Conservation (phyloP, 2,888 invertebrate species). For the Polymixis lichenea region DNA sequence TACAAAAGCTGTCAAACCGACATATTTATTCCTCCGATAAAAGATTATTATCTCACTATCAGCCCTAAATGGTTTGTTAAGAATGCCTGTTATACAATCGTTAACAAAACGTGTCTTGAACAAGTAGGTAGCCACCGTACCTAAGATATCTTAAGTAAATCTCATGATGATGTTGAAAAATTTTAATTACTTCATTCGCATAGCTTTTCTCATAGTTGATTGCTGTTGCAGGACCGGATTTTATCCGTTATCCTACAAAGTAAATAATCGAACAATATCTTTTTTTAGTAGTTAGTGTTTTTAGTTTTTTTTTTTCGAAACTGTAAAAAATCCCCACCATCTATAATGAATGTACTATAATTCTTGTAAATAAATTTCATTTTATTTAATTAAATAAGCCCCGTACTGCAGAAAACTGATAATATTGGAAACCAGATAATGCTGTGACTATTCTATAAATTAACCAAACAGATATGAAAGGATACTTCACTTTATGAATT, state of each 20-base stretch:
- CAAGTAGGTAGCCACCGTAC: neutral
- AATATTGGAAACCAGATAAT: constrained; percentile 27
- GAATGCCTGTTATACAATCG: neutral
- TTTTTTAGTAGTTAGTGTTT: too few species aligned
- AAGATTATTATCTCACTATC: too few species aligned
- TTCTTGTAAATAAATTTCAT: neutral
- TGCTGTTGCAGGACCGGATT: neutral
- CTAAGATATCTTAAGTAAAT: neutral
- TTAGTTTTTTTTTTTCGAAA: too few species aligned
- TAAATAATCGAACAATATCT: neutral
- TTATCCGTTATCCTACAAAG: neutral
- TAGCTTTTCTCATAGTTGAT: too few species aligned
- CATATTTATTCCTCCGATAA: too few species aligned
- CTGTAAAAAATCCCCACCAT: too few species aligned
- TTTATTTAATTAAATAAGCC: neutral
- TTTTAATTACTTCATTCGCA: neutral
- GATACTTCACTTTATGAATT: constrained; percentile 12
- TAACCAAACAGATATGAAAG: constrained; percentile 11
- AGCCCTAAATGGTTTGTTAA: too few species aligned
- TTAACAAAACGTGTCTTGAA: neutral
- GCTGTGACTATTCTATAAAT: constrained; percentile 10
- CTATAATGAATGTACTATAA: too few species aligned
- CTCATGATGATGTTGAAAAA: neutral
- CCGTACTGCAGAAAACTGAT: constrained; percentile 9
- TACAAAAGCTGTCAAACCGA: too few species aligned